Percentiles rank a stretch among this genome's conserved stretches.
phyloP scores from a whole-genome alignment of 2,113 vertebrate genomes.

The Anarhynchus alexandrinus region DNA sequence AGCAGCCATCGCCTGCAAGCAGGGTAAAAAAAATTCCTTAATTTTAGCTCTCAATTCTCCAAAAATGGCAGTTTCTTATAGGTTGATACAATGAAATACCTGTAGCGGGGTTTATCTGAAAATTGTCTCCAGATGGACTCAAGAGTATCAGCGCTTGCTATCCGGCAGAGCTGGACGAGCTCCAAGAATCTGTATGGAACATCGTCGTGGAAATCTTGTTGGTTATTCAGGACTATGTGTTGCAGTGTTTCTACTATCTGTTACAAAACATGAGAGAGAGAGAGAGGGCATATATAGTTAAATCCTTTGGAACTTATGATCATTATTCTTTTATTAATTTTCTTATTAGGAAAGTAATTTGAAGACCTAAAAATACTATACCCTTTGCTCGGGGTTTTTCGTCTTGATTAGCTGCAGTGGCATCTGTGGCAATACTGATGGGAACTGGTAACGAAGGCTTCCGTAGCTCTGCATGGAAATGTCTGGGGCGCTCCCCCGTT shows the following conservation, averaged over 20 bases:
- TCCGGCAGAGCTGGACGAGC: constrained; percentile 74
- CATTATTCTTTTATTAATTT: background rate
- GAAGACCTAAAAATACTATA: constrained; percentile 14
- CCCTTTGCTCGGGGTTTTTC: constrained; percentile 70
- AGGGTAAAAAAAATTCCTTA: background rate
- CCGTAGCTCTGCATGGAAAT: constrained; percentile 65
- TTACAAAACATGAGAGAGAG: background rate
- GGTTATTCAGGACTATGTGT: constrained; percentile 72
- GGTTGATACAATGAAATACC: background rate
- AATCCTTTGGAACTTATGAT: background rate
- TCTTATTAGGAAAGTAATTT: background rate
- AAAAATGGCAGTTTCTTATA: background rate
- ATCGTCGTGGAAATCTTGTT: constrained; percentile 66
- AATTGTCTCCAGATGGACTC: constrained; percentile 73
- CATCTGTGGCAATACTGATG: constrained; percentile 41
- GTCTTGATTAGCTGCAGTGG: constrained; percentile 73
- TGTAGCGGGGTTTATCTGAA: constrained; percentile 25
- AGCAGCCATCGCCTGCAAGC: constrained; percentile 76
- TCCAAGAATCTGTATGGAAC: constrained; percentile 70
- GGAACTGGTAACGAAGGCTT: constrained; percentile 68
- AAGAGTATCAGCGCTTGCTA: constrained; percentile 43
- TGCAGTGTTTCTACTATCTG: constrained; percentile 79
- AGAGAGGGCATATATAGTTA: background rate
- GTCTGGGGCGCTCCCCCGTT: background rate
- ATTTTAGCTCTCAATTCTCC: background rate